These are phyloP conservation scores for Paralinhomoeus sp. DNA, from an alignment of 2,888 invertebrate species.

Conservation along the genomic window DNA sequence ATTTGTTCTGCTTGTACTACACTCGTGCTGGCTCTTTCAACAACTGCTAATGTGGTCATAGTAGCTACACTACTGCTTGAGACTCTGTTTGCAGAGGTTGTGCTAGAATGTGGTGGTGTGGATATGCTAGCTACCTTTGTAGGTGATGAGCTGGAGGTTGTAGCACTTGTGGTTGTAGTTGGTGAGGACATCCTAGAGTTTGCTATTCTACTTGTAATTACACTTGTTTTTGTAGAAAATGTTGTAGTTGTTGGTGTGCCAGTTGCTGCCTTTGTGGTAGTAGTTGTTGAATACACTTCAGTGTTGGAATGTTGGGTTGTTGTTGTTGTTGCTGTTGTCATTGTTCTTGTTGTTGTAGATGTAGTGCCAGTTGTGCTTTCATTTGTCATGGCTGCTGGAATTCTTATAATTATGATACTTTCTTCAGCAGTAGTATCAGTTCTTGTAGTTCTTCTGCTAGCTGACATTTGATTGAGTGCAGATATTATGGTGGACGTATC, in stretches of 20 bases:
- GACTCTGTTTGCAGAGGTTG: background rate
- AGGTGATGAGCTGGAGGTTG: background rate
- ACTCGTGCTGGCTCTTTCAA: background rate
- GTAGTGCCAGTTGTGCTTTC: no score
- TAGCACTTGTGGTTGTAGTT: conserved; percentile 2
- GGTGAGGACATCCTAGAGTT: background rate
- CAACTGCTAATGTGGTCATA: no score
- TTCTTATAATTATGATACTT: no score
- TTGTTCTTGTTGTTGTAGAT: conserved; percentile 1
- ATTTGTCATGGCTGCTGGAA: no score
- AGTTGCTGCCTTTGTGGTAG: conserved; percentile 1
- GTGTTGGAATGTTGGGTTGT: background rate
- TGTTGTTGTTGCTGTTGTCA: conserved; percentile 1
- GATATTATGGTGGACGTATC: background rate
- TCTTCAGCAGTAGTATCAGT: no score
- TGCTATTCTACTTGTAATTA: background rate
- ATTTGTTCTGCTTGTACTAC: background rate
- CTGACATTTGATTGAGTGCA: no score
- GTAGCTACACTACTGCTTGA: no score
- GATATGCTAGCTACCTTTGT: background rate
- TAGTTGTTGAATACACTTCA: background rate
- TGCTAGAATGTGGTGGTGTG: background rate
- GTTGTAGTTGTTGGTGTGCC: conserved; percentile 2
- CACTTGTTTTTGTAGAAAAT: conserved; percentile 1
- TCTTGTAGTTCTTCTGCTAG: no score